Percentiles rank a stretch among this genome's conserved stretches.
Conservation (phyloP, 2,113 vertebrate species). For the Grallaria varia region DNA sequence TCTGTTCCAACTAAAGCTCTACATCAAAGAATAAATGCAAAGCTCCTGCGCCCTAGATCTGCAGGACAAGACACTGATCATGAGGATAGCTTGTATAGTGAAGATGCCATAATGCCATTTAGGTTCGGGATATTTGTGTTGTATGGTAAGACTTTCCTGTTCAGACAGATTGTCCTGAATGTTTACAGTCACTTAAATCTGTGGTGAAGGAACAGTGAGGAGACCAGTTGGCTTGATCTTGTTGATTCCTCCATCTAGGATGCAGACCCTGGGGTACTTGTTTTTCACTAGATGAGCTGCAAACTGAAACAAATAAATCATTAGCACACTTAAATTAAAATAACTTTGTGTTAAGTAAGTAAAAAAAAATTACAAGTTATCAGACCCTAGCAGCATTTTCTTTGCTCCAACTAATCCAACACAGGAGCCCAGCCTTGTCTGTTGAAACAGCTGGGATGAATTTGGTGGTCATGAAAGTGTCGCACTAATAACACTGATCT, state of each 20-base stretch:
- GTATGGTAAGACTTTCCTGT: neutral
- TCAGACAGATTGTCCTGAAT: neutral
- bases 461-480: neutral
- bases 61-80: neutral
- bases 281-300: constrained; percentile 90
- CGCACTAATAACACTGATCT: neutral
- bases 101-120: neutral
- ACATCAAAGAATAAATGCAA: neutral
- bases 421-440: neutral
- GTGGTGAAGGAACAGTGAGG: constrained; percentile 93
- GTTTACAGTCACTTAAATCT: constrained; percentile 79
- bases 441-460: neutral
- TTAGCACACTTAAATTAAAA: neutral
- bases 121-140: neutral
- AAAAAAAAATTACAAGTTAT: neutral
- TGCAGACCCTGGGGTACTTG: constrained; percentile 89
- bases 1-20: neutral
- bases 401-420: neutral
- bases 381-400: neutral
- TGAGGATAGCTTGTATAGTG: neutral
- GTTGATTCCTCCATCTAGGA: constrained; percentile 95
- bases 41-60: neutral
- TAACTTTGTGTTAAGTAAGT: neutral
- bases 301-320: constrained; percentile 77
- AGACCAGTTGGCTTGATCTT: constrained; percentile 95